A percentile compares a stretch with the other conserved stretches of the same genome.
phyloP scores from a whole-genome alignment of 2,113 vertebrate genomes.

The Tragelaphus buxtoni region DNA sequence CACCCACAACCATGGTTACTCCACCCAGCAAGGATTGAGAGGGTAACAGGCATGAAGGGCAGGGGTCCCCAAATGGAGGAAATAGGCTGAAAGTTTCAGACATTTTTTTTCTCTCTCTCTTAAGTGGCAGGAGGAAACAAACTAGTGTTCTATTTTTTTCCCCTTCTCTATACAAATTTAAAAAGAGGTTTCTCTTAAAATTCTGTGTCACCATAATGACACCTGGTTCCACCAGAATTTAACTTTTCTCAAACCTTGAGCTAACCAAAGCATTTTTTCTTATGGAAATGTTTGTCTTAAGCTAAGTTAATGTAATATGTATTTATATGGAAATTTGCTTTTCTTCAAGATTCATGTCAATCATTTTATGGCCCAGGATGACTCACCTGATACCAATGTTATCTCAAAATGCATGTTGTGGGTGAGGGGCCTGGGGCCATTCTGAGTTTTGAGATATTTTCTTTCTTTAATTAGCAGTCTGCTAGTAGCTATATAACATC shows the following conservation, averaged over 20 bases:
- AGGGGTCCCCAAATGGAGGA: not conserved
- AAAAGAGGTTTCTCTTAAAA: not conserved
- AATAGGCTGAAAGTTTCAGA: not conserved
- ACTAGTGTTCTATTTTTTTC: not conserved
- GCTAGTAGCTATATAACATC: not conserved
- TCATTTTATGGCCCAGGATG: not conserved
- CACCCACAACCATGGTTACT: not conserved
- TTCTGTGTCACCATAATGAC: not conserved
- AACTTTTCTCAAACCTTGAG: not conserved
- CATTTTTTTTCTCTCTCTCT: not conserved
- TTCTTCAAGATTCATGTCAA: not conserved
- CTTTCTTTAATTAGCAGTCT: not conserved
- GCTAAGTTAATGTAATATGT: not conserved
- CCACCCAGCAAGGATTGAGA: not conserved
- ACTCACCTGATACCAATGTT: not conserved
- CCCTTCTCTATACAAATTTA: not conserved
- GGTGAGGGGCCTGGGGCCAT: not conserved
- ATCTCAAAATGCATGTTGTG: not conserved
- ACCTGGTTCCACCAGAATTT: not conserved
- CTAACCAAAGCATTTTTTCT: not conserved
- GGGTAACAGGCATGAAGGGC: not conserved
- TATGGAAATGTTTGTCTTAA: not conserved
- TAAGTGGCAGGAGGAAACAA: not conserved
- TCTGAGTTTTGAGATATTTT: not conserved
- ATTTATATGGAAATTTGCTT: not conserved